Evolutionary conservation across 2,113 vertebrate species (phyloP).

Genomic region (Silurus glanis): DNA sequence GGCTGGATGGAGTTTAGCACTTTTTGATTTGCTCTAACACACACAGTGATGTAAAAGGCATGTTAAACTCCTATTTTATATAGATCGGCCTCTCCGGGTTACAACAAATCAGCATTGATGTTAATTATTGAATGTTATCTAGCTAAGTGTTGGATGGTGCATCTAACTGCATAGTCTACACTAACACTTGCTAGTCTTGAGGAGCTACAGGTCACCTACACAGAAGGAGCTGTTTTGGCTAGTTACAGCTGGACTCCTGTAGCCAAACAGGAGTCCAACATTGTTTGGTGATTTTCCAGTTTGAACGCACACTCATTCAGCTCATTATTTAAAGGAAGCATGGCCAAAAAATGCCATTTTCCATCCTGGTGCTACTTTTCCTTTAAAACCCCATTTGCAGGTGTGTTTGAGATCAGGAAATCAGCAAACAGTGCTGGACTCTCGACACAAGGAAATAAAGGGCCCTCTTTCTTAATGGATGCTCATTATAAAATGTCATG

Average conservation of each 20-base stretch:
- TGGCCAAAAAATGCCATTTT: background rate
- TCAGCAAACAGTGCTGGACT: slow-evolving; percentile 14
- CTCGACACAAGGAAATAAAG: slow-evolving; percentile 7
- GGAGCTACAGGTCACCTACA: background rate
- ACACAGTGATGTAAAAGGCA: background rate
- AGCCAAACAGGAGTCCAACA: background rate
- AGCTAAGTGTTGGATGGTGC: background rate
- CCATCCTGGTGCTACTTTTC: background rate
- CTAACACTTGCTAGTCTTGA: background rate
- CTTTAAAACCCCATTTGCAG: background rate
- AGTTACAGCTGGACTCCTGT: background rate
- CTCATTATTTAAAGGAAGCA: background rate
- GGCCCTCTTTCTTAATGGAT: slow-evolving; percentile 8
- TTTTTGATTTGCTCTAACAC: background rate
- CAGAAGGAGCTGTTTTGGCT: background rate
- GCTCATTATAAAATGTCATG: slow-evolving; percentile 35
- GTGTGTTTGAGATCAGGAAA: slow-evolving; percentile 5
- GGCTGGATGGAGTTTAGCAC: background rate
- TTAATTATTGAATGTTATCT: slow-evolving; percentile 10
- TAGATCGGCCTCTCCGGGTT: background rate
- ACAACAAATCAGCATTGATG: background rate
- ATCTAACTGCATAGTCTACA: background rate
- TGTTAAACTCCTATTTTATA: background rate
- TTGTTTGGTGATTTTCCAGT: background rate
- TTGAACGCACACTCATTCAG: background rate